Base-by-base conservation (phyloP, 2,888 invertebrate genomes). In the Malthinus flaveolus region DNA sequence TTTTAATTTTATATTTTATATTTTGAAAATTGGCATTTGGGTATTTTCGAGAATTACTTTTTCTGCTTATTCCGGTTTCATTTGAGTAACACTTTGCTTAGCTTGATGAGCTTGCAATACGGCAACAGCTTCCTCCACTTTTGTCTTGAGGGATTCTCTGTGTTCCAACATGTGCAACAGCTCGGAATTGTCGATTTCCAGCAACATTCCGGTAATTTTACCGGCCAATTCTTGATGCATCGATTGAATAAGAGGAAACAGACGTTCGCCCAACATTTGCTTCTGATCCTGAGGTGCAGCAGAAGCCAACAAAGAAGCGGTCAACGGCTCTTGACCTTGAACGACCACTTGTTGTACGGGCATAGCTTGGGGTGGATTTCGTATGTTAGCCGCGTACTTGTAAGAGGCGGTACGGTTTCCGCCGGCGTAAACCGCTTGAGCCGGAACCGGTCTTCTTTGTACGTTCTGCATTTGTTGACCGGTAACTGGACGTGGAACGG, bases 121-220 rank as follows among this genome's bases (percentile, higher is more conserved):
- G 76, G 97, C 96, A 71, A 98, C 96, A 68, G 97, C 97, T 82
- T 98, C 97, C 77, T 97, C 97, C 62, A 96, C 95, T 85, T 97
- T 98, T 67, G 95, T 92, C 80, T 95, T 95, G 62, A 98, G 87
- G 36, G 96, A 93, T 76, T 96, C 96, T 72, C 89, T 90, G 80
- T 97, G 95, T 79, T 97, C 97, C 78, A 98, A 83, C 96, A 98
- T 97, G 82, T 97, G 97, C 72, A 98, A 84, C 72, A 98, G 83
- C 80, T 99, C 98, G 5, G 96, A 93, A 81, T 98, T 98, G 82
- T 99, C 98, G 76, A 98, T 98, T 81, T 99, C 98, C 73, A 98
- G 82, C 82, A 98, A 85, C 98, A 98, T 98, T 73, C 98, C 98
- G 67, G 98, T 98, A 70, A 99, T 97, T 81, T 98, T 98, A 59